Evolutionary conservation across 2,888 invertebrate genomes (phyloP).

Genomic region (Formica aserva): DNA sequence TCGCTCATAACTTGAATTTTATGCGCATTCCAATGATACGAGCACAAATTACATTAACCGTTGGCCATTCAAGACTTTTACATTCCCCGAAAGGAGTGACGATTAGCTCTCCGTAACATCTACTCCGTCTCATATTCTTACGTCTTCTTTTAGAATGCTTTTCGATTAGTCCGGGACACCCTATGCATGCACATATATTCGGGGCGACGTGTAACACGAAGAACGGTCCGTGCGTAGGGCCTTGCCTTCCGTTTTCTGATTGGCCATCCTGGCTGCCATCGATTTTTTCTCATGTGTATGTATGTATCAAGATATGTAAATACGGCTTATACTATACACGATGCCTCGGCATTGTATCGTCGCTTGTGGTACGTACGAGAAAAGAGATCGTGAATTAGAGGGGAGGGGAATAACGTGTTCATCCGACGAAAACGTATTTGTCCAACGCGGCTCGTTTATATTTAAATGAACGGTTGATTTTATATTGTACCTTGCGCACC

Average conservation of each 20-base stretch:
- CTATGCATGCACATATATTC: conserved; percentile 24
- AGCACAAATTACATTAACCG: conserved; percentile 5
- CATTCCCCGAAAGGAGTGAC: background rate
- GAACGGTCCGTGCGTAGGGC: conserved; percentile 28
- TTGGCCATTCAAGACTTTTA: background rate
- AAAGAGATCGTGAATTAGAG: conserved; percentile 60
- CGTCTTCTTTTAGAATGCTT: background rate
- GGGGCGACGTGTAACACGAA: conserved; percentile 2
- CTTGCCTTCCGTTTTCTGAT: conserved; percentile 44
- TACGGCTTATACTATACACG: conserved; percentile 46
- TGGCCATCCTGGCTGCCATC: conserved; percentile 41
- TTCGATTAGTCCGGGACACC: conserved; percentile 34
- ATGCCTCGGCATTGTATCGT: conserved; percentile 32
- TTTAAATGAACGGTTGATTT: conserved; percentile 75
- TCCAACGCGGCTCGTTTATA: conserved; percentile 73
- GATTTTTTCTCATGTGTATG: conserved; percentile 59
- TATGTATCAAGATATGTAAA: conserved; percentile 73
- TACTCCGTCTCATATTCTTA: conserved; percentile 20
- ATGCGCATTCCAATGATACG: background rate
- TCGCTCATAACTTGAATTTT: conserved; percentile 8
- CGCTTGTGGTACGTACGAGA: conserved; percentile 25
- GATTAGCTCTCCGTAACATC: background rate
- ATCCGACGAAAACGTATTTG: conserved; percentile 63
- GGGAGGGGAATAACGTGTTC: conserved; percentile 67
- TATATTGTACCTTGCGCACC: conserved; percentile 58